Conservation (phyloP, 2,888 invertebrate species). For the Macrophya annulata region DNA sequence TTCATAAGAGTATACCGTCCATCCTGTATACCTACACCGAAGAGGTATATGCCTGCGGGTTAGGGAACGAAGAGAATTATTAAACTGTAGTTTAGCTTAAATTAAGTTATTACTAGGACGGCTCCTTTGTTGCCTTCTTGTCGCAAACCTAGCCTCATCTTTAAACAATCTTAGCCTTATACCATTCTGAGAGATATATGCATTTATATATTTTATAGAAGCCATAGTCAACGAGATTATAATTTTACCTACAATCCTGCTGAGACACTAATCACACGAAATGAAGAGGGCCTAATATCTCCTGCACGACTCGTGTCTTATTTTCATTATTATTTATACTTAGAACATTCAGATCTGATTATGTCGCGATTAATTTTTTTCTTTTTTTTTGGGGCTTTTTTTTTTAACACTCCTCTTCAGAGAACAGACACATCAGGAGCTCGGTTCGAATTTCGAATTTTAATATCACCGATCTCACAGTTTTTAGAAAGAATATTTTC, state of each 20-base stretch:
- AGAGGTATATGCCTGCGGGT: conserved; percentile 35
- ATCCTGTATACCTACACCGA: background rate
- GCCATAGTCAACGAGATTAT: conserved; percentile 44
- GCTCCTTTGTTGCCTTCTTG: conserved; percentile 53
- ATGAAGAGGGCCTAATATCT: conserved; percentile 36
- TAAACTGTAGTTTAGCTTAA: conserved; percentile 80
- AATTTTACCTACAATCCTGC: background rate
- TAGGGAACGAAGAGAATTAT: conserved; percentile 74
- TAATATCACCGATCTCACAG: too few relatives aligned
- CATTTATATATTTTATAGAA: background rate
- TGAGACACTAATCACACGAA: conserved; percentile 32
- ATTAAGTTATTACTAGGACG: conserved; percentile 79
- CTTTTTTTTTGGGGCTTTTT: background rate
- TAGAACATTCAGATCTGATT: background rate
- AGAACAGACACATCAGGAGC: background rate
- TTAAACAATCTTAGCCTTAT: background rate
- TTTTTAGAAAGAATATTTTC: too few relatives aligned
- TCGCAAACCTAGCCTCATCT: conserved; percentile 39
- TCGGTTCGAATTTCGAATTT: too few relatives aligned
- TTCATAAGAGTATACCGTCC: conserved; percentile 23
- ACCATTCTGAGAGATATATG: background rate
- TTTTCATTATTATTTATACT: background rate
- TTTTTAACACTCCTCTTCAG: background rate
- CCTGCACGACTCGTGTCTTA: background rate
- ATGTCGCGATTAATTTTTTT: background rate